Base-by-base conservation (phyloP, 2,888 invertebrate genomes). In the Erpobdella octoculata region DNA sequence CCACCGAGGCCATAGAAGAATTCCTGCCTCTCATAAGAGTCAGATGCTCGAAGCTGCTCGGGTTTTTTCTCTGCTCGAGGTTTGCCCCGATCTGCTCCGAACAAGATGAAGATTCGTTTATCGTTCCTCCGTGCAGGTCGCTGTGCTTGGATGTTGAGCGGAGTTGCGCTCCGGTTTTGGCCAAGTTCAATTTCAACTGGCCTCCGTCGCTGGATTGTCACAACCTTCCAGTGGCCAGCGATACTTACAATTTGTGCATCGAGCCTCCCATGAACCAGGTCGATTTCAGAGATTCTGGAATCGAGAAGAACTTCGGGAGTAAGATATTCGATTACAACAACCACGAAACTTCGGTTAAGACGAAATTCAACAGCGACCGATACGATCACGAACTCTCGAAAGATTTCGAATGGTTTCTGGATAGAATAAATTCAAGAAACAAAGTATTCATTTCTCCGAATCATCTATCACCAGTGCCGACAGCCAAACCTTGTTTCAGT, bases 111-210 rank as follows among this genome's bases (percentile, higher is more conserved):
- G 71, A 64, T 15, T 66, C 71, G 6, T 25, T 66, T 21, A 53
- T 71, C 18, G 66, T 71, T n/a, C 71, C 71, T 21, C 65, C 71
- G 4, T 71, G 71, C 33, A 33, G 48, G n/a, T 28, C 71, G 6
- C 31, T 71, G 33, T 71, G 71, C 53, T n/a, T 66, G 21, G 31
- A 66, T 18, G 71, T 71, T 3, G 66, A 66, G 53, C 9, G 33
- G 5, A 21, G 31, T 9, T 71, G 71, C 31, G 53, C 37, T 21
- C 53, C 66, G 12, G 58, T 66, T 12, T 31, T 71, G 1, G 41
- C 38, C 8, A 62, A 33, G 18, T 18, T 67, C 25, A 67, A 41
- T 33, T 28, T 67, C 48, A 38, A 35, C 15, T 67, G 67, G 67
- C 46, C 67, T 25, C 48, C 67, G 9, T 46, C 67, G n/a, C 28